Base-by-base conservation (phyloP, 2,797 vertebrate species). In the Perodicticus potto region DNA sequence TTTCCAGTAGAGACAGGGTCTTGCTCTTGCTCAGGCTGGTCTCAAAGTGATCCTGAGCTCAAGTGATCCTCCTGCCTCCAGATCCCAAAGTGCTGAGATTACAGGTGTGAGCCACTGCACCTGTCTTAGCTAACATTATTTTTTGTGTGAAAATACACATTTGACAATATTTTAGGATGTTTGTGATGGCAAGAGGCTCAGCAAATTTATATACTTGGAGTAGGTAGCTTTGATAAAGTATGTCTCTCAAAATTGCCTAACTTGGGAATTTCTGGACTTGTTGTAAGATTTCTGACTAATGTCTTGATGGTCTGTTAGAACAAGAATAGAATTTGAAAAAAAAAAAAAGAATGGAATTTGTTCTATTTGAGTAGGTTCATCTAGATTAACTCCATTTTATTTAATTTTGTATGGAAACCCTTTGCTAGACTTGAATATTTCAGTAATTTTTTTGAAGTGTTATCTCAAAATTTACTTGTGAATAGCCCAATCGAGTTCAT, bases 401-500 rank as follows among this genome's bases (percentile, higher is more conserved):
- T 19, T n/a, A 89, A 37, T 74, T 93, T 80, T 69, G 84, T 16
- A 63, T 76, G 27, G 37, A 70, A 78, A 65, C 34, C 7, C 65
- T 94, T 89, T 85, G 83, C 40, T 73, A 87, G 93, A 69, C 19
- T 92, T 85, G 57, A n/a, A 92, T 32, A 82, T 59, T 49, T 74
- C 61, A 59, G 22, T 96, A 76, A 78, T 49, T 67, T 49, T 96
- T 96, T 78, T 85, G 63, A 88, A 77, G 74, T 19, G 27, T 40
- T 73, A 83, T 32, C 86, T 89, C 11, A 20, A 37, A 69, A 81
- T 95, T 55, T 86, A 84, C 17, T 81, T 17, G 9, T 89, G 69
- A 76, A 34, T 70, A 72, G 65, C 55, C n/a, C 49, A 67, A 37
- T 3, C 70, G 37, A 92, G 59, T 77, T 90, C 73, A 80, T 63